These are phyloP conservation scores for Morpho helenor DNA, from an alignment of 2,888 invertebrate genomes.

Conservation along the genomic window DNA sequence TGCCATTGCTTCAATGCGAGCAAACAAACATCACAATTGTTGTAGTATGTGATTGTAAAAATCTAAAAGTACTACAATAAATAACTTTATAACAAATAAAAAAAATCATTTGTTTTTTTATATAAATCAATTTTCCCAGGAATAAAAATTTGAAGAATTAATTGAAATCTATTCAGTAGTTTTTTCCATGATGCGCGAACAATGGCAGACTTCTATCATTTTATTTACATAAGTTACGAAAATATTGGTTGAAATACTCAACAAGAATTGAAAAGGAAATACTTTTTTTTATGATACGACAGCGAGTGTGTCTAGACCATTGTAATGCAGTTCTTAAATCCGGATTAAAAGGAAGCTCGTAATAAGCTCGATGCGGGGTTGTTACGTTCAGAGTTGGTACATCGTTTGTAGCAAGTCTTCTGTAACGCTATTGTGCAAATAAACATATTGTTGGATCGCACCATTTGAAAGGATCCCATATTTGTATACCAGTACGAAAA, in stretches of 20 bases:
- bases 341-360: constrained; percentile 70
- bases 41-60: too few relatives aligned
- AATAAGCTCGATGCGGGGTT: constrained; percentile 47
- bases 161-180: too few relatives aligned
- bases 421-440: constrained; percentile 27
- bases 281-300: constrained; percentile 50
- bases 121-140: too few relatives aligned
- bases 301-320: constrained; percentile 53
- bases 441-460: constrained; percentile 23
- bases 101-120: too few relatives aligned
- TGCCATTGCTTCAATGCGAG: too few relatives aligned
- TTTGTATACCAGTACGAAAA: constrained; percentile 4
- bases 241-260: constrained; percentile 71
- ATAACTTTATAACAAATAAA: too few relatives aligned
- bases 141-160: too few relatives aligned
- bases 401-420: constrained; percentile 31
- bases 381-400: constrained; percentile 33
- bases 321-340: constrained; percentile 68
- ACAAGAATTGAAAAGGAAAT: constrained; percentile 55
- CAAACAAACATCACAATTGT: too few relatives aligned
- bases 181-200: too few relatives aligned
- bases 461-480: constrained; percentile 18
- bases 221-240: constrained; percentile 64
- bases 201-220: too few relatives aligned
- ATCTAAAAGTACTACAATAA: too few relatives aligned